Base-by-base conservation (phyloP, 2,888 invertebrate genomes). In the Venusia cambrica region DNA sequence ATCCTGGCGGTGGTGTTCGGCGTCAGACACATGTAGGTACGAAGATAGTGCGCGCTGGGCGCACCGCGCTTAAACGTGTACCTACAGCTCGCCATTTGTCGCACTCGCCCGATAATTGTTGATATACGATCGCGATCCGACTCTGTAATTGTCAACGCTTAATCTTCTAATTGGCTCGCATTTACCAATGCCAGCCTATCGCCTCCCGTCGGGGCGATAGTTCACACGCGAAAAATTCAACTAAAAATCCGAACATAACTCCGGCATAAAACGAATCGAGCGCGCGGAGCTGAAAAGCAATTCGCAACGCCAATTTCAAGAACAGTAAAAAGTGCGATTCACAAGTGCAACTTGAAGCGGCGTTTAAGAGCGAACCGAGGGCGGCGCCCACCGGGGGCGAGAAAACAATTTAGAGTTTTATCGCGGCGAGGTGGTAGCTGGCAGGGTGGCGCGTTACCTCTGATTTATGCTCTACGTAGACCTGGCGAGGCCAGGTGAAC, bases 101-200 rank as follows among this genome's bases (percentile, higher is more conserved):
- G 85, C 73, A 69, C 76, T 75, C 78, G 70, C 76, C 71, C 83
- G 83, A 85, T 87, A 85, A 87, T 87, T 85, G 87, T 85, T 87
- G 87, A 87, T 85, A 84, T 81, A 87, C 84, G 87, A 74, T 80
- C 79, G 81, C 83, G 76, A 84, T 73, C 83, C 78, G 74, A 63
- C 75, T 65, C 71, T 55, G 85, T 87, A 87, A 87, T 87, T 87
- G 87, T 87, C 87, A 84, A 77, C 87, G 87, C 78, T 87, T 87
- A 83, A 87, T 87, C 87, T 87, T 87, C 85, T 87, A 87, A 87
- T 87, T 85, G 87, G 71, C 75, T 77, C 81, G 73, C 85, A 87
- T 87, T 87, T 87, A 71, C 81, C 85, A 87, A 73, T 79, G 87
- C 83, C 87, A 87, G 68, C 68, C 67, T 69, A 65, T 70, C 67